Evolutionary conservation across 2,888 invertebrate genomes (phyloP).

Genomic region (Tetranychus truncatus): DNA sequence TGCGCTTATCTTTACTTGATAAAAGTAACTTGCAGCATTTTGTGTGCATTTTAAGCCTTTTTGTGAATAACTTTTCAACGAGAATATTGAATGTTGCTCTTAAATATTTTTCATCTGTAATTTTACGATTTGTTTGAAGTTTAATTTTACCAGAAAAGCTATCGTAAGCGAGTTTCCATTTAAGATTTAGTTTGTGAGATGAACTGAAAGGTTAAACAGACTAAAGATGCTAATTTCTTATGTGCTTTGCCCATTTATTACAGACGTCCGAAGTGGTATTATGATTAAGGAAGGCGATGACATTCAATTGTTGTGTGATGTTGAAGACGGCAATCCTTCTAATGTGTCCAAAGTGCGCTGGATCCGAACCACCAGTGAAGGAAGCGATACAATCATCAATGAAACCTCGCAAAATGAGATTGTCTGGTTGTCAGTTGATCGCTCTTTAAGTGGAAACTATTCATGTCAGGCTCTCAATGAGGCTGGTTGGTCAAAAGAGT

Average conservation of each 20-base stretch:
- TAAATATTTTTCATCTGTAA: no score
- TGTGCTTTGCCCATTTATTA: background rate
- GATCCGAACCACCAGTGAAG: constrained; percentile 22
- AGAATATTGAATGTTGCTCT: no score
- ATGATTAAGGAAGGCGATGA: constrained; percentile 26
- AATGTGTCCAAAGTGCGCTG: constrained; percentile 25
- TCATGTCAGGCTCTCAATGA: constrained; percentile 26
- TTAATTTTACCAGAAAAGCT: no score
- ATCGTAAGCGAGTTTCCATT: no score
- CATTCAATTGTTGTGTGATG: constrained; percentile 26
- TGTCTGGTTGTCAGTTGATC: constrained; percentile 24
- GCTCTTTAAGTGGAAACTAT: constrained; percentile 26
- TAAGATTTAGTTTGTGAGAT: no score
- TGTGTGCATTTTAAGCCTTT: no score
- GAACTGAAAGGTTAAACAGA: no score
- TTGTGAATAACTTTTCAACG: no score
- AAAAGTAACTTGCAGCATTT: no score
- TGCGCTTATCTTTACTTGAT: no score
- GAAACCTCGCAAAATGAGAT: constrained; percentile 25
- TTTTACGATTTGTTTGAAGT: no score
- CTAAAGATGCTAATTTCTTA: no score
- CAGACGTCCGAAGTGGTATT: constrained; percentile 25
- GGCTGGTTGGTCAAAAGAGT: constrained; percentile 25
- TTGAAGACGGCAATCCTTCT: constrained; percentile 27
- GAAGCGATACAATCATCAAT: constrained; percentile 24